Base-by-base conservation (phyloP, 2,888 invertebrate genomes). In the Drepanosiphum platanoidis region DNA sequence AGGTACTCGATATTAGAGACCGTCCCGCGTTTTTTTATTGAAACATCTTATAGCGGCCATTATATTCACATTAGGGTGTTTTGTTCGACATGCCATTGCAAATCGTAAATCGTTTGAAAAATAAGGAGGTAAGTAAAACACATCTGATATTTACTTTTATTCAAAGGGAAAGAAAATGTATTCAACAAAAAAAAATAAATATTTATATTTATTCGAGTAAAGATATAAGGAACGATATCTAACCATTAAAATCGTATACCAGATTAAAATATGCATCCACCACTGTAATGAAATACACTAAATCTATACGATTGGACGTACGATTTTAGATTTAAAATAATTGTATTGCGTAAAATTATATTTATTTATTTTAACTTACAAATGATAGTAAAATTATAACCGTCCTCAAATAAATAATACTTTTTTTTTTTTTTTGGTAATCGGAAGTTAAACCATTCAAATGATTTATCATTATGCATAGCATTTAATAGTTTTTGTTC, bases 21-120 rank as follows among this genome's bases (percentile, higher is more conserved):
- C 39, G 5, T 3, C 15, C 11, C 1, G 1, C 11, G 4, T 9
- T 42, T 42, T 39, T 66, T 79, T 79, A 34, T 68, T 34, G 4
- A 9, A 79, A 11, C 34, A 34, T 27, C 52, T 79, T 36, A n/a
- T n/a, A 34, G 34, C 34, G 27, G 0, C 11, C 70, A 80, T 80
- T 80, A 80, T 52, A 80, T 52, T 80, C 36, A 13, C 68, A 80
- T 80, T 68, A 52, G 2, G 34, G n/a, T n/a, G n/a, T 9, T 70
- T 34, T 27, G 52, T 70, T 36, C n/a, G 7, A 34, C 34, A 52
- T 27, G 32, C 13, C 68, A 34, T 68, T 52, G 11, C 15, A 34
- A 68, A 77, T 32, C 27, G 5, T n/a, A 64, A 58, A 58, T 15
- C 13, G 3, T 79, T 46, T 68, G 46, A 68, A 79, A 79, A 68